Evolutionary conservation across 2,113 vertebrate genomes (phyloP).

Genomic region (Poecilia latipinna): DNA sequence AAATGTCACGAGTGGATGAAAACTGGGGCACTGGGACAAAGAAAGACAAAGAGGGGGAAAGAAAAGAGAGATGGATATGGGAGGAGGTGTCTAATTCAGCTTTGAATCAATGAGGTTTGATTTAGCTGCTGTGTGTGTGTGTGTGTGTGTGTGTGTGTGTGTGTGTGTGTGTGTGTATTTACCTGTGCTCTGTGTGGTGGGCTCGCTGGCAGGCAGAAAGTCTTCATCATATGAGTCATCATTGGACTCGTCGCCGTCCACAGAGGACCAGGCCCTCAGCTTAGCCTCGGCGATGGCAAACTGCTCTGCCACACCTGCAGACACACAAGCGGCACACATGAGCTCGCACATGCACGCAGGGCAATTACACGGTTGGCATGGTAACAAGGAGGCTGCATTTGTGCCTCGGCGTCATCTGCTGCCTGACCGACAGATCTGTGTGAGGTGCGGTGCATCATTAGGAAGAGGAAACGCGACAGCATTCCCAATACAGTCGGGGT

Average conservation of each 20-base stretch:
- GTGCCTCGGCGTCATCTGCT: slow-evolving; percentile 18
- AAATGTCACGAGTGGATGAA: slow-evolving; percentile 61
- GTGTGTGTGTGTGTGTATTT: slow-evolving; percentile 36
- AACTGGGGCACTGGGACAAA: slow-evolving; percentile 81
- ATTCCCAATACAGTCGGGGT: slow-evolving; percentile 14
- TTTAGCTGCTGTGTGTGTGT: slow-evolving; percentile 29
- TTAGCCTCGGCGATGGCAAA: slow-evolving; percentile 98
- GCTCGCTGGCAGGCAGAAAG: slow-evolving; percentile 85
- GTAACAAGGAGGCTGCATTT: slow-evolving; percentile 38
- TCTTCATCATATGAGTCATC: slow-evolving; percentile 97
- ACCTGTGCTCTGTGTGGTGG: slow-evolving; percentile 86
- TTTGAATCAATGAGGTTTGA: slow-evolving; percentile 29
- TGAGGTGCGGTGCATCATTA: neutral
- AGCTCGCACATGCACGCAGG: slow-evolving; percentile 23
- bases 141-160: slow-evolving; percentile 30
- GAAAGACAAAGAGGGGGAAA: slow-evolving; percentile 17
- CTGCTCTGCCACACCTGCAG: slow-evolving; percentile 90
- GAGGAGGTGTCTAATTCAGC: slow-evolving; percentile 8
- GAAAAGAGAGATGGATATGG: slow-evolving; percentile 10
- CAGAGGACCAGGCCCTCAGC: slow-evolving; percentile 95
- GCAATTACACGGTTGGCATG: slow-evolving; percentile 44
- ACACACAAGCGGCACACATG: slow-evolving; percentile 38
- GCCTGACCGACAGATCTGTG: slow-evolving; percentile 29
- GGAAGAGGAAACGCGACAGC: slow-evolving; percentile 3
- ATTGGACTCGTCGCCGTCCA: slow-evolving; percentile 94